Evolutionary conservation across 2,797 vertebrate species (phyloP).

Genomic region (Diglossa cyanea): DNA sequence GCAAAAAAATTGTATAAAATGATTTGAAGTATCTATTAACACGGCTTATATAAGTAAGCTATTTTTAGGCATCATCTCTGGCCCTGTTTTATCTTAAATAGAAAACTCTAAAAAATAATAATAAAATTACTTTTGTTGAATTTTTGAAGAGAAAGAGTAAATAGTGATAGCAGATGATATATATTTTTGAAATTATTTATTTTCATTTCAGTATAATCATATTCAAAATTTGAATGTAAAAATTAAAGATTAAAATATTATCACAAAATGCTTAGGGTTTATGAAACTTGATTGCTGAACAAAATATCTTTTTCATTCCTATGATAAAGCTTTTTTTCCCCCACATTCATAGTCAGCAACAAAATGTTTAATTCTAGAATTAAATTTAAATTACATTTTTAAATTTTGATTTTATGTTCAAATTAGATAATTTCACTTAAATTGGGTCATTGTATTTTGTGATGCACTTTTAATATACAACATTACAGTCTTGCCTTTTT

Average conservation of each 20-base stretch:
- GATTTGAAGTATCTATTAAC: neutral
- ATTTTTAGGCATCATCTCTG: neutral
- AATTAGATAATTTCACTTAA: neutral
- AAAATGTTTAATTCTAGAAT: neutral
- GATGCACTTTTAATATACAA: neutral
- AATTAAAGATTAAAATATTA: neutral
- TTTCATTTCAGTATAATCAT: neutral
- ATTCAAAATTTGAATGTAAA: neutral
- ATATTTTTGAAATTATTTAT: neutral
- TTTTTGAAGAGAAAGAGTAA: neutral
- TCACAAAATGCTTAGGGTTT: neutral
- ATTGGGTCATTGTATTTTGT: neutral
- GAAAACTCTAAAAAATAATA: neutral
- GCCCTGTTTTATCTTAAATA: neutral
- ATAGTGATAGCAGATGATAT: neutral
- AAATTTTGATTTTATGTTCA: neutral
- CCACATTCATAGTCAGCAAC: neutral
- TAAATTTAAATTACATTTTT: neutral
- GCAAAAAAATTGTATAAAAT: neutral
- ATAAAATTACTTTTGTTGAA: neutral
- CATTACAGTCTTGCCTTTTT: neutral
- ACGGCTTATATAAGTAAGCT: neutral
- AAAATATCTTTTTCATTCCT: neutral
- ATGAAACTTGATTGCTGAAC: neutral
- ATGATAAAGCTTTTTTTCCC: neutral